Percentiles rank a stretch among this genome's conserved stretches.
These are phyloP conservation scores for Callipepla californica DNA, from an alignment of 2,113 vertebrate species.

Conservation along the genomic window DNA sequence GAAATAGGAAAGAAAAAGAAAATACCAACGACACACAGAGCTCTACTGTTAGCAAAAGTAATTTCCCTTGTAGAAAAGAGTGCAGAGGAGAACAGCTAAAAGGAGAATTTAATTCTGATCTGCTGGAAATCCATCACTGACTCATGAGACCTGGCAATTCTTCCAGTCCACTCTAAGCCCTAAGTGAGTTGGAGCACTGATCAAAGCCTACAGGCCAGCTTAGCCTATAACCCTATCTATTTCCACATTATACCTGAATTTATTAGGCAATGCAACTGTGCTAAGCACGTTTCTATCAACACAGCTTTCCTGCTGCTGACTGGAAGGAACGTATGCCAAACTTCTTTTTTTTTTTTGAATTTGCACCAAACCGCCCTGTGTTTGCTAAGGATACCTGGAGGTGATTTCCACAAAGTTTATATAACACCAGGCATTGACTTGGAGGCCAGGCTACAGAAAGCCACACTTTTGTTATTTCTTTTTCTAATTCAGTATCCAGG, in stretches of 20 bases:
- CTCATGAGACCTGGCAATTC: slow-evolving; percentile 50
- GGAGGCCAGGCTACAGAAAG: not conserved
- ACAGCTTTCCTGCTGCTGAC: not conserved
- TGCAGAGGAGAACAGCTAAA: slow-evolving; percentile 48
- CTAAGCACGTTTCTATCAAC: slow-evolving; percentile 37
- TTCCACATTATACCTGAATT: slow-evolving; percentile 64
- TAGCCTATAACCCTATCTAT: slow-evolving; percentile 67
- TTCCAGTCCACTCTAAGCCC: slow-evolving; percentile 61
- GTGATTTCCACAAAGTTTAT: not conserved
- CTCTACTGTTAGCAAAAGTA: slow-evolving; percentile 11
- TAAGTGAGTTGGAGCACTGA: slow-evolving; percentile 57
- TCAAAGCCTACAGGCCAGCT: slow-evolving; percentile 70
- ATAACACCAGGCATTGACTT: not conserved
- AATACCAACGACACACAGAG: not conserved
- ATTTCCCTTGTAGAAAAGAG: slow-evolving; percentile 42
- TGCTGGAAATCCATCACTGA: slow-evolving; percentile 66
- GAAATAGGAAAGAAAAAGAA: not conserved
- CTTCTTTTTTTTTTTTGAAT: not conserved
- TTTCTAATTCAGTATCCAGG: not conserved
- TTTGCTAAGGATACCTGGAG: not conserved
- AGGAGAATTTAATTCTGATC: slow-evolving; percentile 61
- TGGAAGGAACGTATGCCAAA: not conserved
- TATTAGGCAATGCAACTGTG: slow-evolving; percentile 50
- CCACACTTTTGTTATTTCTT: not conserved
- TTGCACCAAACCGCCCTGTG: not conserved